These are phyloP conservation scores for Odontesthes bonariensis DNA, from an alignment of 2,113 vertebrate species.

Conservation along the genomic window DNA sequence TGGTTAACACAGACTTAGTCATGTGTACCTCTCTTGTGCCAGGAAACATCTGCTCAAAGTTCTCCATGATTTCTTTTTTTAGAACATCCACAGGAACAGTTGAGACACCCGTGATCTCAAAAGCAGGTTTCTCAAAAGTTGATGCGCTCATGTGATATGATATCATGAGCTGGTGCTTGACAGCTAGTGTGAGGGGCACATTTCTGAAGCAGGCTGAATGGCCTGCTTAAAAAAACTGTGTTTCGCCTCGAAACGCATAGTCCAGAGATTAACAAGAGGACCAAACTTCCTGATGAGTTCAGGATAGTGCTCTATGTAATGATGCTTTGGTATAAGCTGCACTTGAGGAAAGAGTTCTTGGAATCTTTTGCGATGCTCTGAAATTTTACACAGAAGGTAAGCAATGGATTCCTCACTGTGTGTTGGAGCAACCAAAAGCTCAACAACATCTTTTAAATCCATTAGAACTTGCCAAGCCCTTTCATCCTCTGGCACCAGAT, in stretches of 20 bases:
- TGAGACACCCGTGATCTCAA: constrained; percentile 18
- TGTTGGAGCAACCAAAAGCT: neutral
- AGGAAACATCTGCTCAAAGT: constrained; percentile 1
- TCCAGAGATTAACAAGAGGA: constrained; percentile 19
- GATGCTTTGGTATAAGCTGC: neutral
- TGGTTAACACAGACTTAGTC: constrained; percentile 1
- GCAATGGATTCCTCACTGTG: constrained; percentile 1
- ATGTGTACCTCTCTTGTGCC: constrained; percentile 27
- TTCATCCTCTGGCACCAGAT: neutral
- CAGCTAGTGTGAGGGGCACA: neutral
- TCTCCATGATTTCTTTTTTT: constrained; percentile 10
- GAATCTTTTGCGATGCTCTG: neutral
- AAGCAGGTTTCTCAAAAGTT: neutral
- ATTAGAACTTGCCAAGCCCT: neutral
- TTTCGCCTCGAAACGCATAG: too few species aligned
- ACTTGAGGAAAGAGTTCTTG: neutral
- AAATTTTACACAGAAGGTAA: neutral
- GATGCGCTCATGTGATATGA: constrained; percentile 8
- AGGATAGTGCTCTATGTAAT: too few species aligned
- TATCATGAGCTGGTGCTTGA: neutral
- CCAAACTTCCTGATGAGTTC: neutral
- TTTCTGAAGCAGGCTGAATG: neutral
- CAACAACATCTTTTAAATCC: constrained; percentile 2
- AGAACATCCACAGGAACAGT: constrained; percentile 7
- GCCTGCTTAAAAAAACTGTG: neutral